Evolutionary conservation across 2,113 vertebrate species (phyloP).

Genomic region (Canis aureus): DNA sequence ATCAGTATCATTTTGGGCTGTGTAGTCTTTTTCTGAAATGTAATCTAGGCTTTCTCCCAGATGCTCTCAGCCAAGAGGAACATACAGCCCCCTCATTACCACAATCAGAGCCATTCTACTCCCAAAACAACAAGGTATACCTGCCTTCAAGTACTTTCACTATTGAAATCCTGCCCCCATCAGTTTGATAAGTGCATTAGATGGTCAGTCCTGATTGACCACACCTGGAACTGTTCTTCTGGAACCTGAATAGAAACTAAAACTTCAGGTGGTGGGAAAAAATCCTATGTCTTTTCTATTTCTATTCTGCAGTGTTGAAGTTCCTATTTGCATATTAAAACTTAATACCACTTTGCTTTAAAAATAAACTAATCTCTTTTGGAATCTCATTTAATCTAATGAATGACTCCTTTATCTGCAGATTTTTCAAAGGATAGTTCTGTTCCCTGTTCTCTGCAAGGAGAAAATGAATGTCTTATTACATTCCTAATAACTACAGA

Average conservation of each 20-base stretch:
- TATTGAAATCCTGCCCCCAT: constrained; percentile 80
- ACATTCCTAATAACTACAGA: constrained; percentile 92
- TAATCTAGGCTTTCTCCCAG: constrained; percentile 78
- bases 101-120: constrained; percentile 85
- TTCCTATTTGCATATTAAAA: constrained; percentile 75
- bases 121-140: constrained; percentile 81
- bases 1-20: constrained; percentile 55
- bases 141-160: constrained; percentile 83
- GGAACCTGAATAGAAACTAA: constrained; percentile 79
- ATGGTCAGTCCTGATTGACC: constrained; percentile 81
- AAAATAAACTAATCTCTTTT: constrained; percentile 79
- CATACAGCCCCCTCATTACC: constrained; percentile 87
- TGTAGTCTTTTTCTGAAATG: constrained; percentile 75
- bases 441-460: constrained; percentile 92
- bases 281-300: constrained; percentile 67
- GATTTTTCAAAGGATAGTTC: constrained; percentile 92
- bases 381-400: constrained; percentile 83
- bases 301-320: constrained; percentile 53
- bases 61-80: constrained; percentile 85
- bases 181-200: constrained; percentile 86
- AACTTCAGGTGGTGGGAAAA: constrained; percentile 52
- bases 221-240: constrained; percentile 84
- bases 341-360: constrained; percentile 70
- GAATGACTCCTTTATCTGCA: constrained; percentile 86
- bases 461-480: constrained; percentile 93